Conservation (phyloP, 2,797 vertebrate genomes). For the Cuniculus paca region DNA sequence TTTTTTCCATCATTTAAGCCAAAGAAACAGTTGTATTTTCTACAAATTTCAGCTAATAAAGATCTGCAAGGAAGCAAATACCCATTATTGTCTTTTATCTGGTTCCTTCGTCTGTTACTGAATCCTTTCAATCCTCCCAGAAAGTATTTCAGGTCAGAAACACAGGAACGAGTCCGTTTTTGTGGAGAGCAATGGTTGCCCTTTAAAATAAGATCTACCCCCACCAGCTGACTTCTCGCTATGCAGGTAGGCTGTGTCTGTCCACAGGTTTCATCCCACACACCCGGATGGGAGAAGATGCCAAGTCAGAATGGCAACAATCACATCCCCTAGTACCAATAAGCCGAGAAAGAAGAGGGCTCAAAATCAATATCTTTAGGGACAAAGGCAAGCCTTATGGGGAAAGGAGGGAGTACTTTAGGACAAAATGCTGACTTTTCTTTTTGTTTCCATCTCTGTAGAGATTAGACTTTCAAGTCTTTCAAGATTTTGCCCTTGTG, state of each 20-base stretch:
- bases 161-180: background rate
- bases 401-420: background rate
- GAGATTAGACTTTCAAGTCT: constrained; percentile 22
- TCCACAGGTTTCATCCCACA: background rate
- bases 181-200: background rate
- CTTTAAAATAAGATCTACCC: background rate
- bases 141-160: constrained; percentile 42
- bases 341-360: background rate
- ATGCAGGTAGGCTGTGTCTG: background rate
- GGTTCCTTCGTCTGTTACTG: constrained; percentile 24
- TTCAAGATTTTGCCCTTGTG: constrained; percentile 10
- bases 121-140: background rate
- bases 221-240: background rate
- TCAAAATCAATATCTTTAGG: background rate
- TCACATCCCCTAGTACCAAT: background rate
- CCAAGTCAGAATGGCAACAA: background rate
- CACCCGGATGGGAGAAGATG: background rate
- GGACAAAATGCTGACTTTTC: background rate
- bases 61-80: constrained; percentile 12
- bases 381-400: background rate
- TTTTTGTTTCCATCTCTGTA: background rate
- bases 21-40: constrained; percentile 58
- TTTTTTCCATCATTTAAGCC: constrained; percentile 67
- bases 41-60: constrained; percentile 58
- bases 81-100: constrained; percentile 20